Conservation (phyloP, 2,888 invertebrate species). For the Hartigia nigra region DNA sequence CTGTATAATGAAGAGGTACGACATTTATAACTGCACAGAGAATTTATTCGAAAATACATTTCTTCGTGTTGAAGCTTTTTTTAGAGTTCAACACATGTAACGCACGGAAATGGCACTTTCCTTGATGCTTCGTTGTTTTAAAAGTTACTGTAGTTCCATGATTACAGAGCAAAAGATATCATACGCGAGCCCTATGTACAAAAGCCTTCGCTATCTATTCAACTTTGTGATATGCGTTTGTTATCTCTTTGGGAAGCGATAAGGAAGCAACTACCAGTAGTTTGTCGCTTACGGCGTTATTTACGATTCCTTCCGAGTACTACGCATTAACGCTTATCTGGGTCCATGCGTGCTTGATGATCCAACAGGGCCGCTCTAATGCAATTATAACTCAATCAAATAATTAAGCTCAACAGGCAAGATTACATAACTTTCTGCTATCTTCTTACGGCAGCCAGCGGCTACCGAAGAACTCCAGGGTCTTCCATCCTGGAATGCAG, state of each 20-base stretch:
- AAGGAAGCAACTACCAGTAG: slow-evolving; percentile 35
- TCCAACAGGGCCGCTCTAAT: slow-evolving; percentile 20
- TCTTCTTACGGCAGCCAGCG: background rate
- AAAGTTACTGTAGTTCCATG: background rate
- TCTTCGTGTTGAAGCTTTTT: background rate
- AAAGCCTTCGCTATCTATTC: slow-evolving; percentile 29
- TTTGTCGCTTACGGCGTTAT: slow-evolving; percentile 14
- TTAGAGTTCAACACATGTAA: background rate
- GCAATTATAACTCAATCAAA: slow-evolving; percentile 40
- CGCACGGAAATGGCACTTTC: background rate
- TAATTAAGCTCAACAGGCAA: slow-evolving; percentile 37
- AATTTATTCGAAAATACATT: background rate
- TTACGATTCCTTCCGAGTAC: background rate
- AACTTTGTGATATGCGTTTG: slow-evolving; percentile 28
- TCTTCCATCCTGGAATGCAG: background rate
- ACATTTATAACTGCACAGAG: slow-evolving; percentile 24
- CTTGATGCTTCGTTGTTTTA: background rate
- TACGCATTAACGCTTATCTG: background rate
- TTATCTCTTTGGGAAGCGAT: slow-evolving; percentile 44
- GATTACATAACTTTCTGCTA: slow-evolving; percentile 32
- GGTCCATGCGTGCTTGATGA: background rate
- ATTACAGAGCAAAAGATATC: slow-evolving; percentile 14
- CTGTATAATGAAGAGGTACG: slow-evolving; percentile 97
- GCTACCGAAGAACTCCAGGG: background rate
- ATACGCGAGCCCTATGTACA: slow-evolving; percentile 19